A percentile compares a stretch with the other conserved stretches of the same genome.
These are phyloP conservation scores for Reticulitermes speratus DNA, from an alignment of 1,140 invertebrate genomes.

Conservation along the genomic window DNA sequence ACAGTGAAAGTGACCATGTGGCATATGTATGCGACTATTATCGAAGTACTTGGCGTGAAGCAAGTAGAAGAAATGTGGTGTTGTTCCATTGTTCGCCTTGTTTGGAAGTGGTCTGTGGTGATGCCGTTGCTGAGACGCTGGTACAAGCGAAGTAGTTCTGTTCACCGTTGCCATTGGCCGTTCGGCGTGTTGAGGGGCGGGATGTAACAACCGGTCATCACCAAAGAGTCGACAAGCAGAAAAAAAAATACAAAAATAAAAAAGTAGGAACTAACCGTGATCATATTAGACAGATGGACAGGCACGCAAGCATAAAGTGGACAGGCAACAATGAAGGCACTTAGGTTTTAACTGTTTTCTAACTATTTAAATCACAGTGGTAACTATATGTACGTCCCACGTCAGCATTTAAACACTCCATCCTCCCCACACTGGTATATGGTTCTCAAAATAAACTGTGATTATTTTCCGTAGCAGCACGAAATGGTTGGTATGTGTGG, in stretches of 20 bases:
- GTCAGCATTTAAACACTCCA: too few relatives aligned
- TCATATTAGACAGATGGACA: slow-evolving; percentile 13
- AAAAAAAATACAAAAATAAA: neutral
- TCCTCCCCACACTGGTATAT: too few relatives aligned
- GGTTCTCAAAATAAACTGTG: too few relatives aligned
- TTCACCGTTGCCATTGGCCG: neutral
- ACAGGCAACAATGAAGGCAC: neutral
- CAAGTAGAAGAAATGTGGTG: neutral
- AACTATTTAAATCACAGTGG: too few relatives aligned
- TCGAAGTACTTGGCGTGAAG: neutral
- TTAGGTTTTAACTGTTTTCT: neutral
- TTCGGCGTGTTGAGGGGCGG: neutral
- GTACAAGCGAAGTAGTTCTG: neutral
- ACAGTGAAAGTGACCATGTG: neutral
- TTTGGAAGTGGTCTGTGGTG: slow-evolving; percentile 4
- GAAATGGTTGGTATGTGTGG: too few relatives aligned
- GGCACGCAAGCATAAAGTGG: neutral
- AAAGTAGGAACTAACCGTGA: neutral
- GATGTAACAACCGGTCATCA: slow-evolving; percentile 1
- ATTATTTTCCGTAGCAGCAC: too few relatives aligned
- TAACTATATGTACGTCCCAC: too few relatives aligned
- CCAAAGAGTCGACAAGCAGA: slow-evolving; percentile 9
- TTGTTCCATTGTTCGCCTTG: neutral
- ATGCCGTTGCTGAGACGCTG: neutral
- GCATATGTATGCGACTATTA: neutral